Percentiles rank a stretch among this genome's conserved stretches.
Evolutionary conservation across 2,888 invertebrate genomes (phyloP).

Genomic region (Leptinotarsa tumamoca): DNA sequence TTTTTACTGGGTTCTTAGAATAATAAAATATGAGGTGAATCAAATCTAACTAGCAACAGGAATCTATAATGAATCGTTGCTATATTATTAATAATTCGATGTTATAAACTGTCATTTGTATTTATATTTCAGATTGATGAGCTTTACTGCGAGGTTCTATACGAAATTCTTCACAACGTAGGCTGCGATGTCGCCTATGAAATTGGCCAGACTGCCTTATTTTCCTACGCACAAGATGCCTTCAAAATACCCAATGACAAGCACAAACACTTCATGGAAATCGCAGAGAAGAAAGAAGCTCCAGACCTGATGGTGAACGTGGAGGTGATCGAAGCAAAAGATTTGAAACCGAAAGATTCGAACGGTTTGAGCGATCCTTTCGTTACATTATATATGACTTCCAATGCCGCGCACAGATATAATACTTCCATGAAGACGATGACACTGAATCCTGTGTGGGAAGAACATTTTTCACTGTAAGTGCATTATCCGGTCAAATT

Average conservation of each 20-base stretch:
- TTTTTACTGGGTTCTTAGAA: no score
- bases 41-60: no score
- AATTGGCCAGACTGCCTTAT: constrained; percentile 76
- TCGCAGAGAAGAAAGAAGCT: constrained; percentile 83
- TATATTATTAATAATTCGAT: no score
- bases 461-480: constrained; percentile 97
- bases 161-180: constrained; percentile 86
- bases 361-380: constrained; percentile 98
- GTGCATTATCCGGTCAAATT: constrained; percentile 60
- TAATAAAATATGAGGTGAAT: no score
- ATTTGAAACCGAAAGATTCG: constrained; percentile 85
- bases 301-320: constrained; percentile 87
- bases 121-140: constrained; percentile 79
- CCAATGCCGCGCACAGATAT: constrained; percentile 81
- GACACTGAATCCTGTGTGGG: constrained; percentile 94
- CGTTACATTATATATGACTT: constrained; percentile 89
- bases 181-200: constrained; percentile 82
- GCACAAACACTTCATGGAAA: constrained; percentile 78
- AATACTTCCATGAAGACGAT: constrained; percentile 92
- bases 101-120: background rate
- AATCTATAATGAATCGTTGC: no score
- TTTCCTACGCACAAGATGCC: constrained; percentile 84
- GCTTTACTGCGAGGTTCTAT: constrained; percentile 85
- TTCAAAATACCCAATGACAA: constrained; percentile 82
- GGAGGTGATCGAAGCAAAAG: constrained; percentile 88